These are phyloP conservation scores for Hyalella azteca DNA, from an alignment of 2,888 invertebrate genomes.

Conservation along the genomic window DNA sequence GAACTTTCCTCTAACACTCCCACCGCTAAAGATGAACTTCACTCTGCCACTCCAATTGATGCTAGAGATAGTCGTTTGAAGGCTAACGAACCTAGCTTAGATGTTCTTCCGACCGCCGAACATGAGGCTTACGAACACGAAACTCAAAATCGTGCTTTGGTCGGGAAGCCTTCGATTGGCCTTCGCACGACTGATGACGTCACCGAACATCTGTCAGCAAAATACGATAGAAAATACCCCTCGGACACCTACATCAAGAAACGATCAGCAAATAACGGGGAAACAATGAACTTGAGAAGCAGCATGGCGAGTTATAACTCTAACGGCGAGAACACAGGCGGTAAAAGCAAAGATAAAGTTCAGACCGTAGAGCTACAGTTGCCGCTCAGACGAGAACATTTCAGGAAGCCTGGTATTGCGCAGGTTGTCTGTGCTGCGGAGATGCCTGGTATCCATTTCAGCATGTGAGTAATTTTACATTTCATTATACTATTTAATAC, in stretches of 20 bases:
- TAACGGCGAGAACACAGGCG: background rate
- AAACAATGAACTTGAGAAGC: background rate
- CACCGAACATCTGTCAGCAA: background rate
- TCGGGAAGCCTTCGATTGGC: too few species aligned
- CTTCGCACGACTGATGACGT: too few species aligned
- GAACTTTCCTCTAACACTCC: too few species aligned
- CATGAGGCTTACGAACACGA: too few species aligned
- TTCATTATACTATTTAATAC: too few species aligned
- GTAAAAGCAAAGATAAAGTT: background rate
- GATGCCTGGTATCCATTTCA: slow-evolving; percentile 23
- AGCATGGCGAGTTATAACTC: background rate
- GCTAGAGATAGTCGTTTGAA: too few species aligned
- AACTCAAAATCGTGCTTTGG: too few species aligned
- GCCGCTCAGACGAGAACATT: slow-evolving; percentile 10
- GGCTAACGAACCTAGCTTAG: too few species aligned
- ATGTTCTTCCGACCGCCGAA: too few species aligned
- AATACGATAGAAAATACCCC: background rate
- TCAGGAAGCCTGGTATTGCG: slow-evolving; percentile 13
- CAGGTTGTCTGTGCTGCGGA: background rate
- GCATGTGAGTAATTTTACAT: background rate
- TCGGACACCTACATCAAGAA: background rate
- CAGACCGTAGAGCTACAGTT: slow-evolving; percentile 29
- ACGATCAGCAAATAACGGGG: background rate
- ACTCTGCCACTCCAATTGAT: too few species aligned
- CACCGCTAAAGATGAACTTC: too few species aligned